A percentile compares a stretch with the other conserved stretches of the same genome.
Evolutionary conservation across 2,888 invertebrate species (phyloP).

Genomic region (Eupithecia abbreviata): DNA sequence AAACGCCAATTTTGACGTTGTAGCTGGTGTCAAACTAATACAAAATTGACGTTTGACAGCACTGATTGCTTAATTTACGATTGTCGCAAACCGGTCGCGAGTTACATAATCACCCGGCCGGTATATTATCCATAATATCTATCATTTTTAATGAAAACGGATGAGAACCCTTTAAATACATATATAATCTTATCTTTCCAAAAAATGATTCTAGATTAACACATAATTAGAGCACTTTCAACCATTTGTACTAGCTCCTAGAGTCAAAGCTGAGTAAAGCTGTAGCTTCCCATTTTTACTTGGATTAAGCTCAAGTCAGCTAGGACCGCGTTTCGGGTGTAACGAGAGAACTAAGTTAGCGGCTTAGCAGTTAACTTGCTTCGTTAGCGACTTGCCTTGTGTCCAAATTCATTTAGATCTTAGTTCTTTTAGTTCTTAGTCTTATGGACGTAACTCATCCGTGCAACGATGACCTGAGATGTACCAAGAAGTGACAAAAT

Average conservation of each 20-base stretch:
- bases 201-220: background rate
- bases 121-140: too few relatives aligned
- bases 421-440: background rate
- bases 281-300: slow-evolving; percentile 18
- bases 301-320: slow-evolving; percentile 31
- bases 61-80: too few relatives aligned
- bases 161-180: too few relatives aligned
- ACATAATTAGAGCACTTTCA: background rate
- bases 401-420: slow-evolving; percentile 6
- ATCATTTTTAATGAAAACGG: too few relatives aligned
- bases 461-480: too few relatives aligned
- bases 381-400: slow-evolving; percentile 28
- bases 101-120: too few relatives aligned
- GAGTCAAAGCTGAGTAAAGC: background rate
- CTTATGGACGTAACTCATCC: background rate
- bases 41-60: too few relatives aligned
- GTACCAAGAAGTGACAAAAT: too few relatives aligned
- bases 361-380: slow-evolving; percentile 30
- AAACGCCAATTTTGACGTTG: too few relatives aligned
- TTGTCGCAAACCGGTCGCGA: too few relatives aligned
- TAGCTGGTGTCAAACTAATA: too few relatives aligned
- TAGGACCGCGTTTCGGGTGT: slow-evolving; percentile 17
- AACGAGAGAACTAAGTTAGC: slow-evolving; percentile 27
- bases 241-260: background rate
- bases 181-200: too few relatives aligned